These are phyloP conservation scores for Colaptes auratus DNA, from an alignment of 2,113 vertebrate genomes.

Conservation along the genomic window DNA sequence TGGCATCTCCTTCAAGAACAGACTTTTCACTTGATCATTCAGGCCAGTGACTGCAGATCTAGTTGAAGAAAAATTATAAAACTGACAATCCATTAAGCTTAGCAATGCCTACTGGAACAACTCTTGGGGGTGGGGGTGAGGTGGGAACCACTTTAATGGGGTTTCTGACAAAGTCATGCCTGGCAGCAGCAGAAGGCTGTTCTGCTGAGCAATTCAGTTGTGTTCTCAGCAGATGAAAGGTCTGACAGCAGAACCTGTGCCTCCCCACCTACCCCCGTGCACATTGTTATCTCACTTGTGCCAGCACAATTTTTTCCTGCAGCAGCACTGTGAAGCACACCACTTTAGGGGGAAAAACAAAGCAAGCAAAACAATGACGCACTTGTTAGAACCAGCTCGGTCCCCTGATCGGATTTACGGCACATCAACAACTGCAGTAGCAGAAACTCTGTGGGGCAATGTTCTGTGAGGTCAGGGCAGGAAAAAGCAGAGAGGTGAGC, in stretches of 20 bases:
- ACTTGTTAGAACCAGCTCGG: slow-evolving; percentile 50
- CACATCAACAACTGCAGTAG: neutral
- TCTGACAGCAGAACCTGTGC: slow-evolving; percentile 23
- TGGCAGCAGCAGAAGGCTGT: neutral
- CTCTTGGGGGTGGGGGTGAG: neutral
- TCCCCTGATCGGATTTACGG: slow-evolving; percentile 30
- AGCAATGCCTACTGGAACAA: neutral
- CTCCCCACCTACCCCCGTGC: neutral
- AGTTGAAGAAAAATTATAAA: neutral
- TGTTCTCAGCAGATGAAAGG: neutral
- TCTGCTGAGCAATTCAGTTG: slow-evolving; percentile 2
- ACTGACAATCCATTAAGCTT: neutral
- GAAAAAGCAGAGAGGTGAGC: neutral
- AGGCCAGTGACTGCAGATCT: slow-evolving; percentile 75
- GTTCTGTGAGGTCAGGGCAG: neutral
- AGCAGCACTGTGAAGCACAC: slow-evolving; percentile 39
- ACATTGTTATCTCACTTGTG: slow-evolving; percentile 30
- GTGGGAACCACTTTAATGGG: neutral
- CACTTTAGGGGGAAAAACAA: neutral
- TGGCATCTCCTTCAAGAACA: slow-evolving; percentile 47
- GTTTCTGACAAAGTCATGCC: neutral
- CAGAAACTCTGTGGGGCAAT: neutral
- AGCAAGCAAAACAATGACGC: neutral
- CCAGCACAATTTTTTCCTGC: slow-evolving; percentile 51
- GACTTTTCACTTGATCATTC: slow-evolving; percentile 75